Evolutionary conservation across 2,113 vertebrate genomes (phyloP).

Genomic region (Gallinago undulata): DNA sequence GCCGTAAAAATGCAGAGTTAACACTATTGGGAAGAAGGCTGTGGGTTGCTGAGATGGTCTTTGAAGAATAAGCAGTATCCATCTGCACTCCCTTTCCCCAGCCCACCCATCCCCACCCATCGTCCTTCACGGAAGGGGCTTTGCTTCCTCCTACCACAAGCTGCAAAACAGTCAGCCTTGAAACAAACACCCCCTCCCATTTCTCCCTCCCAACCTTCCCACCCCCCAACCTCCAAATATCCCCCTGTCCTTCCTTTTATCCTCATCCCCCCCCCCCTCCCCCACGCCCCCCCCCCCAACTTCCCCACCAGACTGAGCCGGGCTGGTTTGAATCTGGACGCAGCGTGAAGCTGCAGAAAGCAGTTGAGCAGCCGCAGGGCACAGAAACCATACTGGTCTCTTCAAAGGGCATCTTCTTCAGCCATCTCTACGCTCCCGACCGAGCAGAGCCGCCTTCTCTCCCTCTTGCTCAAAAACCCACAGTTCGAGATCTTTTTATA

Average conservation of each 20-base stretch:
- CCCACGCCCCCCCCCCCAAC: neutral
- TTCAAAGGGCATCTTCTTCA: conserved; percentile 76
- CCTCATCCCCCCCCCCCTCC: neutral
- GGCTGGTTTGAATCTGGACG: conserved; percentile 48
- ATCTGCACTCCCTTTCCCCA: conserved; percentile 40
- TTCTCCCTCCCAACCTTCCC: neutral
- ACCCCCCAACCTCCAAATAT: neutral
- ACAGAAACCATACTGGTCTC: conserved; percentile 62
- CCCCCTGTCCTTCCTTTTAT: neutral
- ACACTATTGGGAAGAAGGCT: conserved; percentile 72
- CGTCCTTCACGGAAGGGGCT: conserved; percentile 67
- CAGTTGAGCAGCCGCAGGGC: conserved; percentile 64
- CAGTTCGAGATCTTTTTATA: conserved; percentile 45
- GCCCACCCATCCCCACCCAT: conserved; percentile 25
- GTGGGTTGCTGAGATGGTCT: conserved; percentile 71
- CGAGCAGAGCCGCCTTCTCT: conserved; percentile 54
- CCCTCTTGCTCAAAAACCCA: conserved; percentile 66
- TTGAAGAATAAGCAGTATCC: conserved; percentile 66
- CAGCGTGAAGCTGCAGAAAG: conserved; percentile 48
- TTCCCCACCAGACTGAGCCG: neutral
- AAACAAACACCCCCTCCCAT: neutral
- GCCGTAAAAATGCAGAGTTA: conserved; percentile 73
- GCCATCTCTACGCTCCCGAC: conserved; percentile 58
- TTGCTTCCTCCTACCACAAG: conserved; percentile 35
- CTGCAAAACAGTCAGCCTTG: neutral